Base-by-base conservation (phyloP, 1,140 invertebrate genomes). In the Ceratoteleas bidentatus region DNA sequence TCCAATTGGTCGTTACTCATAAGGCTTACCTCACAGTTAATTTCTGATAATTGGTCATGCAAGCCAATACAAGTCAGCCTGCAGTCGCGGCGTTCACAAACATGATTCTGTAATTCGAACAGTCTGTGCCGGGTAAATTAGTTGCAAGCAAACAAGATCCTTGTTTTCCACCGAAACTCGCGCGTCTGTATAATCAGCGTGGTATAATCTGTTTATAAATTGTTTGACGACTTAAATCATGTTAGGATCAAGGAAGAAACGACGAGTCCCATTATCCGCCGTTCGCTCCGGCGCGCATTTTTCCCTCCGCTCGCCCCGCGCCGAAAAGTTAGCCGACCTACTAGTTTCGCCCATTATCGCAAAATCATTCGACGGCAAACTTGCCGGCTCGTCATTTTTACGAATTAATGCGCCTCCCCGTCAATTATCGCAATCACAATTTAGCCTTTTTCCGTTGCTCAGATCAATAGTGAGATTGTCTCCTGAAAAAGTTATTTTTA, bases 151-250 rank as follows among this genome's bases (percentile, higher is more conserved):
- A 40, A 10, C 8, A 40, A 40, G 38, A 40, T 8, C 2, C 8
- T 40, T 40, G 38, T 40, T 40, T 40, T 40, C 8, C 8, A 40
- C 8, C 8, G 38, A 10, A 40, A 40, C 11, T 40, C 11, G 11
- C 38, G 38, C 38, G 24, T 24, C 24, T 24, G 38, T 40, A 40
- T 40, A 40, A 40, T 40, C 38, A 40, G 6, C 38, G 38, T 8
- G 8, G 38, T 6, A 58, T 68, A 66, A 76, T 62, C 56, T 76
- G 49, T 76, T 76, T 68, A 76, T 76, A 76, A 76, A 76, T 62
- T 68, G 73, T 76, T 76, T 76, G 73, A 76, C 73, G 60, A 76
- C 73, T 76, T 76, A 76, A 76, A 76, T 47, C 40, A 33, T 53
- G 64, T 76, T 76, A 76, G 64, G 57, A 76, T 68, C 56, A 61